Conservation (phyloP, 2,113 vertebrate species). For the Gopherus evgoodei region DNA sequence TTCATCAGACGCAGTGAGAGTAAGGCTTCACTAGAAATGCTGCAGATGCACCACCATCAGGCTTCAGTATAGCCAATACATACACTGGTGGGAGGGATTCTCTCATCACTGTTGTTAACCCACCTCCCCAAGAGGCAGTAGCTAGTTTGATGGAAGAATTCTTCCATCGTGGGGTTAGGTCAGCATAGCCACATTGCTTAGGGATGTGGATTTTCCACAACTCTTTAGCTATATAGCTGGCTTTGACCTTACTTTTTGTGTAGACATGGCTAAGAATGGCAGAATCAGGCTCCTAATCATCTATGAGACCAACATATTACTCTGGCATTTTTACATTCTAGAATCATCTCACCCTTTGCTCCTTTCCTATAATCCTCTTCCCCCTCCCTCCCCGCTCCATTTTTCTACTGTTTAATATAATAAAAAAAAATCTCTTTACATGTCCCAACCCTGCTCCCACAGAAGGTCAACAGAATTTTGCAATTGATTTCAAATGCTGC, state of each 20-base stretch:
- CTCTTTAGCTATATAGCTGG: neutral
- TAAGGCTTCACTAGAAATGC: neutral
- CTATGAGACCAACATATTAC: neutral
- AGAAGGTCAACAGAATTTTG: neutral
- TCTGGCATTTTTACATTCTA: neutral
- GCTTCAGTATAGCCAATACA: neutral
- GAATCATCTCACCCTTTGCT: neutral
- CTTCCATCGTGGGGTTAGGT: neutral
- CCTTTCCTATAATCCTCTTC: neutral
- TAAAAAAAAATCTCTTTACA: neutral
- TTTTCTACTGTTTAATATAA: neutral
- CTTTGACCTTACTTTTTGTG: neutral
- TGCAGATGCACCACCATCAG: neutral
- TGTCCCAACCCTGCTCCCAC: neutral
- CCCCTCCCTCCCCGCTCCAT: neutral
- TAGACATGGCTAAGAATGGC: neutral
- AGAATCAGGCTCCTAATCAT: neutral
- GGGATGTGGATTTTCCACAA: neutral
- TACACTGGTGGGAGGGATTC: neutral
- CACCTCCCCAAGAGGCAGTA: neutral
- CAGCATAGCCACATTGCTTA: neutral
- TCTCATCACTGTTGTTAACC: neutral
- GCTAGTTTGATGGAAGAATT: neutral
- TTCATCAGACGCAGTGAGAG: neutral
- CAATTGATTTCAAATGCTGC: neutral